Base-by-base conservation (phyloP, 2,888 invertebrate genomes). In the Chalcis sispes region DNA sequence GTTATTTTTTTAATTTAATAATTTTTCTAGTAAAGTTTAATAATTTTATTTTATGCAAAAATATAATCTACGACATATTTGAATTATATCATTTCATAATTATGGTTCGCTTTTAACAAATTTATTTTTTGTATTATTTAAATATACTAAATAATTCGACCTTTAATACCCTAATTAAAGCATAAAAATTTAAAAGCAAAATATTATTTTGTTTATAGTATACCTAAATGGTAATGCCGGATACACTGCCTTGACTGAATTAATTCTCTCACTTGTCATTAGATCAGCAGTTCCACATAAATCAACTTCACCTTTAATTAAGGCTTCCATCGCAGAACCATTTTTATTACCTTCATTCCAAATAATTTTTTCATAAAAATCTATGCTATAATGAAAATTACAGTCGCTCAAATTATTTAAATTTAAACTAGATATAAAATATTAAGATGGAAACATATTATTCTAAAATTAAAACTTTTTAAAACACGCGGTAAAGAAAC, bases 141-240 rank as follows among this genome's bases (percentile, higher is more conserved):
- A 84, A 67, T 54, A 82, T 70, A 0, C 71, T 27, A 56, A 27
- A 74, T 10, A 77, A 46, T 25, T 78, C 48, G 20, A 77, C n/a
- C 8, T 79, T 79, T 58, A 71, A 77, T 46, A 79, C 83, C 85
- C 85, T 85, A 46, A 82, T 81, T 3, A 77, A 78, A 29, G 65
- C 67, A 0, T 81, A 77, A 10, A 84, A 80, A 8, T 81, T 4
- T 80, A 81, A 77, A 85, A 84, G 67, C 85, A 80, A 32, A 85
- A 85, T 56, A 83, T 83, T 0, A 83, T 82, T 59, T 85, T 85
- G 29, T 10, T 32, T n/a, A 15, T 32, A 40, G 23, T 54, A 29
- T 69, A 77, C 74, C 77, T 56, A 36, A 61, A 77, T 10, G 71
- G 70, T 27, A 74, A 48, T 20, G 65, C 52, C 23, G 70, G 25